These are phyloP conservation scores for Buteo buteo DNA, from an alignment of 2,113 vertebrate species.

Conservation along the genomic window DNA sequence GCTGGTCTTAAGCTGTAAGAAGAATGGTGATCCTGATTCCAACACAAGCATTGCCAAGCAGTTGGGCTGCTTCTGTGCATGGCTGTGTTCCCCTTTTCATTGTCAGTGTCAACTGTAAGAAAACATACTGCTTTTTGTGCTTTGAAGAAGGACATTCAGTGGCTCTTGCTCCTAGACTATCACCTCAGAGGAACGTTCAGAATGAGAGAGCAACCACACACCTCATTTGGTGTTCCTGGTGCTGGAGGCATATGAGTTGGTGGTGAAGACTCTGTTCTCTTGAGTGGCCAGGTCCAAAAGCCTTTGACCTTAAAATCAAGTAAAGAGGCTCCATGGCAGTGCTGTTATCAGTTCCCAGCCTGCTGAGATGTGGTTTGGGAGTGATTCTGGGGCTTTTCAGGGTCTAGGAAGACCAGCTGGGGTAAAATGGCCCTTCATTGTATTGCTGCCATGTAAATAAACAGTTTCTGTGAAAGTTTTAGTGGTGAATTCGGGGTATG, in stretches of 20 bases:
- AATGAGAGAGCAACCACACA: not conserved
- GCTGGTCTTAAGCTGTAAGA: not conserved
- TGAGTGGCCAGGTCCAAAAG: not conserved
- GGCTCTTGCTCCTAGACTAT: not conserved
- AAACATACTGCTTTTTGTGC: not conserved
- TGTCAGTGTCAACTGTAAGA: not conserved
- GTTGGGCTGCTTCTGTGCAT: not conserved
- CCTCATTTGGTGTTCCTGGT: not conserved
- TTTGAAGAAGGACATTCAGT: not conserved
- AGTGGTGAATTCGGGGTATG: not conserved
- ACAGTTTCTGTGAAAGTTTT: not conserved
- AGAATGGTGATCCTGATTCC: not conserved
- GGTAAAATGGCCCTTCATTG: not conserved
- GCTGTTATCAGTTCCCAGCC: not conserved
- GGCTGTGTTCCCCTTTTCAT: not conserved
- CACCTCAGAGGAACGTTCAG: not conserved
- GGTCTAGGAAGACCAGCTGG: not conserved
- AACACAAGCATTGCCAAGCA: not conserved
- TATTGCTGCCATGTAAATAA: not conserved
- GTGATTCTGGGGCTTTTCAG: not conserved
- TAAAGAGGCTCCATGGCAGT: not conserved
- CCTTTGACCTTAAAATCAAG: not conserved
- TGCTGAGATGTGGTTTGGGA: not conserved
- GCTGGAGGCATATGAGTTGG: not conserved
- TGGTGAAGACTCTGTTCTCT: not conserved